Evolutionary conservation across 2,888 invertebrate genomes (phyloP).

Genomic region (Eudemis profundana): DNA sequence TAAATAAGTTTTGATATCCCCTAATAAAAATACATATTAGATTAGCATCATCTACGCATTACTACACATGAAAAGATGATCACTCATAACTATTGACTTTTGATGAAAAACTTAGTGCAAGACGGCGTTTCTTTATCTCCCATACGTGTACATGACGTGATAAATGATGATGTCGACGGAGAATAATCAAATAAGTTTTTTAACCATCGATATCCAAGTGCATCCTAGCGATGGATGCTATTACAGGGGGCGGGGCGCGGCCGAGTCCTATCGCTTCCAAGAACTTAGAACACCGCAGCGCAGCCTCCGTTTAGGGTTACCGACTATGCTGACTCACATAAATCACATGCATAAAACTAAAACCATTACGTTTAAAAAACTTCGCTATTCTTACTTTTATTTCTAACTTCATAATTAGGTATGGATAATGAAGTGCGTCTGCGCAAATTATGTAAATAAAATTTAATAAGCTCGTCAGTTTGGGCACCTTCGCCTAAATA

Average conservation of each 20-base stretch:
- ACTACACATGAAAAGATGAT: background rate
- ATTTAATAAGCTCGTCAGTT: too few relatives aligned
- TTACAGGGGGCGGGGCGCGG: slow-evolving; percentile 56
- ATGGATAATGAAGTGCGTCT: background rate
- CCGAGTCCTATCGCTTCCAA: slow-evolving; percentile 64
- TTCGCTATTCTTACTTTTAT: background rate
- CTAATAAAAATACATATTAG: background rate
- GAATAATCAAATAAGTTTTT: slow-evolving; percentile 28
- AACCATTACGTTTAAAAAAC: background rate
- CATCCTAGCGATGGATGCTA: slow-evolving; percentile 62
- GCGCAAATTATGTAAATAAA: background rate
- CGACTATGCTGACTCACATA: background rate
- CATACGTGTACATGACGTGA: slow-evolving; percentile 11
- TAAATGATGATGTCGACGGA: slow-evolving; percentile 27
- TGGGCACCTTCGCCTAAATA: too few relatives aligned
- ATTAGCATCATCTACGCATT: background rate
- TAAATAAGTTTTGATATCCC: background rate
- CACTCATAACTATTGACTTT: background rate
- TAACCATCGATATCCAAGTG: slow-evolving; percentile 34
- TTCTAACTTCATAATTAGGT: background rate
- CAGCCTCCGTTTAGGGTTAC: slow-evolving; percentile 60
- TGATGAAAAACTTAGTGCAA: slow-evolving; percentile 2
- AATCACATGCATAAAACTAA: background rate
- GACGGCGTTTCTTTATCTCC: background rate
- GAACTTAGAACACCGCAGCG: slow-evolving; percentile 70